These are phyloP conservation scores for Sisyra terminalis DNA, from an alignment of 2,888 invertebrate genomes.

Conservation along the genomic window DNA sequence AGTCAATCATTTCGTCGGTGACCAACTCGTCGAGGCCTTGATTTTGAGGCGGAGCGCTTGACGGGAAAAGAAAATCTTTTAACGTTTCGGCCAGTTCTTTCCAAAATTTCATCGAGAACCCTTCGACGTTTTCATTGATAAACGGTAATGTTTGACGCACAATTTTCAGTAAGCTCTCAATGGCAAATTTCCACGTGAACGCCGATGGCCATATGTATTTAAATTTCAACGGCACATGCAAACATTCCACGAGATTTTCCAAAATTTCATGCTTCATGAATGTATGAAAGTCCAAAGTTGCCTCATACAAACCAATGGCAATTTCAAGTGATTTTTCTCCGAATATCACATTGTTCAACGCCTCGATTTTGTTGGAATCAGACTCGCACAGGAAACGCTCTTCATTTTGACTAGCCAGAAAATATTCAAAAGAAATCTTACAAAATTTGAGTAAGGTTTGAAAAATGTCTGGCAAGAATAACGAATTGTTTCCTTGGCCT, in stretches of 20 bases:
- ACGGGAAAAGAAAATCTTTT: constrained; percentile 83
- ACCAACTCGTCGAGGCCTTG: constrained; percentile 40
- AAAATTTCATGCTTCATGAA: constrained; percentile 57
- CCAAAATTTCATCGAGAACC: constrained; percentile 65
- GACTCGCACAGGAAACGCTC: constrained; percentile 26
- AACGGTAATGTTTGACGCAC: constrained; percentile 74
- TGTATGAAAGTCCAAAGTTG: constrained; percentile 49
- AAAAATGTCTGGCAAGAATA: constrained; percentile 51
- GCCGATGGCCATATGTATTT: constrained; percentile 69
- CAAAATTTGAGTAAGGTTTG: constrained; percentile 46
- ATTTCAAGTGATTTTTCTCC: constrained; percentile 64
- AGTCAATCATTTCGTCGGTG: constrained; percentile 64
- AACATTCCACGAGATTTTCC: constrained; percentile 43
- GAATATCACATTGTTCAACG: constrained; percentile 73
- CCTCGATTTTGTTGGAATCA: constrained; percentile 34
- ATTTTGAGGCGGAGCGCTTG: constrained; percentile 38
- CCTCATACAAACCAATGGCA: constrained; percentile 57
- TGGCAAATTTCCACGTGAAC: constrained; percentile 69
- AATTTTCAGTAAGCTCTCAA: constrained; percentile 57
- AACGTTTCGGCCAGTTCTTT: constrained; percentile 67
- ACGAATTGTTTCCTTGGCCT: constrained; percentile 36
- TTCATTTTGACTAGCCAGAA: constrained; percentile 38
- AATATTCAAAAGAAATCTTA: constrained; percentile 53
- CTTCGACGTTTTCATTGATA: constrained; percentile 60
- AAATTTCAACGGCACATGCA: constrained; percentile 56